Conservation (phyloP, 2,888 invertebrate genomes). For the Lycia hirtaria region DNA sequence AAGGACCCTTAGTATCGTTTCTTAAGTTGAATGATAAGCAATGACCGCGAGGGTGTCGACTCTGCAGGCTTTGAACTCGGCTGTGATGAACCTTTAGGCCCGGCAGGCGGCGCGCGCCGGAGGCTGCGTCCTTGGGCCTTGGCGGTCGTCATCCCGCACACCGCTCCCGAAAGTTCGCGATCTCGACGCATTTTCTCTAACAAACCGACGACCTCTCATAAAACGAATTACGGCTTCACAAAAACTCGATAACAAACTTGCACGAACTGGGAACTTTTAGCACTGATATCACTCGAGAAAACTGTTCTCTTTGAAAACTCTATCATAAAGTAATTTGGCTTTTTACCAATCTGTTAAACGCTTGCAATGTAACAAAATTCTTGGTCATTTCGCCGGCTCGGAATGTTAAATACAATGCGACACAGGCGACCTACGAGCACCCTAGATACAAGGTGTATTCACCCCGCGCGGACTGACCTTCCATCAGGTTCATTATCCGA, state of each 20-base stretch:
- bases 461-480: constrained; percentile 66
- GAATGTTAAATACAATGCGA: constrained; percentile 46
- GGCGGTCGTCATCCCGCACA: constrained; percentile 15
- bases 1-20: constrained; percentile 3
- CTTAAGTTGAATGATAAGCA: constrained; percentile 31
- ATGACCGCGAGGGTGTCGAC: constrained; percentile 40
- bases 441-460: constrained; percentile 70
- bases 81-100: constrained; percentile 46
- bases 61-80: constrained; percentile 43
- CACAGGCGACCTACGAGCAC: constrained; percentile 58
- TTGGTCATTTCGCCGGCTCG: constrained; percentile 30
- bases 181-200: constrained; percentile 18
- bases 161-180: constrained; percentile 26
- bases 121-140: constrained; percentile 45
- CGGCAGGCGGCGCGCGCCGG: constrained; percentile 45
- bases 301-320: constrained; percentile 24
- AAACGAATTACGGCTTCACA: constrained; percentile 1
- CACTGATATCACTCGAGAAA: constrained; percentile 1
- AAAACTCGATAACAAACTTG: not conserved
- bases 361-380: constrained; percentile 31
- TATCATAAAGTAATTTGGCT: constrained; percentile 34
- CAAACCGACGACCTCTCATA: constrained; percentile 15
- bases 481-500: constrained; percentile 63
- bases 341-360: constrained; percentile 34
- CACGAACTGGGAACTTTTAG: not conserved